Evolutionary conservation across 2,888 invertebrate genomes (phyloP), one percentile per base, ranked within the genome.

Genomic region (Lasioglossum marginatum): DNA sequence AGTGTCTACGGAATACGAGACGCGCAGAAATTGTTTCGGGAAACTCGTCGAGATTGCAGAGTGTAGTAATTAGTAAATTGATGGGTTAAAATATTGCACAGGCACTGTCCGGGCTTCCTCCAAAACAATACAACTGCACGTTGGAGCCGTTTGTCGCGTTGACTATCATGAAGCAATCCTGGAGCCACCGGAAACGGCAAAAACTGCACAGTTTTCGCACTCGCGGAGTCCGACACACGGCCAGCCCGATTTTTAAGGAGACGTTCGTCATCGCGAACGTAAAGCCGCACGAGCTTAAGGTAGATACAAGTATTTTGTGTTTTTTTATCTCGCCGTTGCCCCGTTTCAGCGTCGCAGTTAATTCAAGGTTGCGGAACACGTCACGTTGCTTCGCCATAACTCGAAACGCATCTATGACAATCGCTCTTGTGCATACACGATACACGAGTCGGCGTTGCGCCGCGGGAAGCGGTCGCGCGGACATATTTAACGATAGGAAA

Each of bases 41-140:
- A 12, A 71, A 34, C 57, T 34, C 34, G 43, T 75, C 10, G 52
- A 52, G 60, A 4, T 4, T 12, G 16, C 34, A 14, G 31, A 66
- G 4, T 2, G 1, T 31, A 14, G 37, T 16, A 23, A 57, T 57
- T n/a, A n/a, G n/a, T 14, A 27, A 16, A 57, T 43, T 43, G 43
- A 70, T 45, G 5, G 27, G 4, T 79, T 73, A 27, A n/a, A 34
- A 27, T 52, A 8, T 37, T 79, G 71, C 89, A 66, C 89, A 96
- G 96, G 95, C 96, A 81, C 92, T 95, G 72, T 93, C 95, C 73
- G 95, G 95, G 80, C 94, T 96, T 86, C 95, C 95, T 6, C 95
- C 95, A 43, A 95, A 96, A 86, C 95, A 95, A 86, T 96, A 96
- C 90, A 95, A 95, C 84, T 95, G 95, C 79, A 93, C 94, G 23